Base-by-base conservation (phyloP, 2,113 vertebrate genomes). In the Aspidoscelis tigris region DNA sequence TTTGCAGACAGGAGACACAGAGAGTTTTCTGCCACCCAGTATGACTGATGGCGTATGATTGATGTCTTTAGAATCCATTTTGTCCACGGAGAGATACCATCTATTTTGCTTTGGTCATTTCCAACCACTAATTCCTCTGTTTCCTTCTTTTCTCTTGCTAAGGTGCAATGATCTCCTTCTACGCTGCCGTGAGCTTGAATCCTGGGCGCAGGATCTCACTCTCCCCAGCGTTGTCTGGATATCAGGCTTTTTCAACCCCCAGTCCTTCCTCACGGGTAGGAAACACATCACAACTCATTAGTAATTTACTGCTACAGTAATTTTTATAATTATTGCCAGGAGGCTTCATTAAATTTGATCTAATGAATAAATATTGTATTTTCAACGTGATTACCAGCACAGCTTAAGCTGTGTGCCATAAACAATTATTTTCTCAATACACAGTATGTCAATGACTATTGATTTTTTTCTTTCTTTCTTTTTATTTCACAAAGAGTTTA, bases 301-400 rank as follows among this genome's bases (percentile, higher is more conserved):
- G 98, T 99, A 98, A 99, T 99, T 99, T 99, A 98, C 98, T 99
- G 98, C 98, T 98, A 99, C 98, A 98, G 98, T 99, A 99, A 98
- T 98, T 99, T 99, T 99, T 98, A 98, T 99, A 99, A 99, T 99
- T 99, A 99, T 98, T 98, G 97, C 98, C 98, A 98, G 98, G 96
- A 99, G 98, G 98, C 98, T 98, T 99, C 98, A 99, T 99, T 99
- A 99, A 99, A 98, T 99, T 98, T 98, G 98, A 99, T 99, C 98
- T 99, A 99, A 99, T 99, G 98, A 99, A 99, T 99, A 99, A 99
- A 99, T 99, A 99, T 99, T 99, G 98, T 99, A 99, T 99, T 99
- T 98, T 98, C 98, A 98, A 98, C 97, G 97, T 99, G 98, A 99
- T 99, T 99, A 99, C 97, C 97, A 99, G 98, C 99, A 98, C 98